phyloP scores from a whole-genome alignment of 2,797 vertebrate genomes.

The Premnoplex brunnescens region DNA sequence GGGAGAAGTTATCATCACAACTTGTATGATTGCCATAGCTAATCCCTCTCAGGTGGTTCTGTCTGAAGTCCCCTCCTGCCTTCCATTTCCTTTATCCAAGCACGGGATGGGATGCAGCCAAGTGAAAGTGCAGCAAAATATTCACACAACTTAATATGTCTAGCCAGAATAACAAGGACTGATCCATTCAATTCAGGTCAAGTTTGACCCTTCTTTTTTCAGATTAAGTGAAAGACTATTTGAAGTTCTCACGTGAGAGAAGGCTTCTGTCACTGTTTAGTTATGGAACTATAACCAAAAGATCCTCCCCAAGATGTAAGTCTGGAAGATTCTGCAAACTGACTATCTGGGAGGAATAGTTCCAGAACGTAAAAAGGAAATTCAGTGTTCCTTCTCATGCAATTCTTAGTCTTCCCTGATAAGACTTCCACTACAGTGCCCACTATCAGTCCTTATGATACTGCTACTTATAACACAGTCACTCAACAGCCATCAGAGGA shows the following conservation, averaged over 20 bases:
- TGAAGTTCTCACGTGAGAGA: background rate
- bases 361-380: background rate
- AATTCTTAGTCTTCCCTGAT: background rate
- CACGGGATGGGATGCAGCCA: background rate
- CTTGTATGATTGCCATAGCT: background rate
- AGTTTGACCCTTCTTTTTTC: background rate
- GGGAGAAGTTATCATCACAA: background rate
- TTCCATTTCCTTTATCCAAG: background rate
- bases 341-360: background rate
- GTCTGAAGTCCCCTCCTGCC: background rate
- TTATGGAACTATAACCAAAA: background rate
- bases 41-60: background rate
- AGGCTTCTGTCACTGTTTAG: background rate
- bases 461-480: constrained; percentile 1
- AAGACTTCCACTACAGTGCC: background rate
- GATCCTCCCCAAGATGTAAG: background rate
- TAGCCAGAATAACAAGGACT: background rate
- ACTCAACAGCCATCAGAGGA: constrained; percentile 12
- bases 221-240: background rate
- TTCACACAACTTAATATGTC: background rate
- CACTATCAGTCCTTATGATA: background rate
- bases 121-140: background rate
- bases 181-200: background rate
- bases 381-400: background rate
- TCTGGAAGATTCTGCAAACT: background rate